phyloP scores from a whole-genome alignment of 2,888 invertebrate species.

The Tanaodytes sp. region DNA sequence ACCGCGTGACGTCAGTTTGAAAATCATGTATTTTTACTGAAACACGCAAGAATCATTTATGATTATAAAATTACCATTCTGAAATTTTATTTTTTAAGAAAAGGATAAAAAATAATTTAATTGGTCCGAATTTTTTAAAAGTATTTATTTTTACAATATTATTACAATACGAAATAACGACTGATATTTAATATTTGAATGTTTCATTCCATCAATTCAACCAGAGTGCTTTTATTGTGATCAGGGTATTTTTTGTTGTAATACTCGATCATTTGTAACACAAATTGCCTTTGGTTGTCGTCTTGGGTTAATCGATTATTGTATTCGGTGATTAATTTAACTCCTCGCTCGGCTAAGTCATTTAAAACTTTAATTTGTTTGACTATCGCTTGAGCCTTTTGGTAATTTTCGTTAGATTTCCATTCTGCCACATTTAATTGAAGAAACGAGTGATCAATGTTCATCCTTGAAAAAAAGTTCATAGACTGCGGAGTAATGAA shows the following conservation, averaged over 20 bases:
- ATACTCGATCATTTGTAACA: not conserved
- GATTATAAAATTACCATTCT: no score
- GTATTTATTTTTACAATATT: no score
- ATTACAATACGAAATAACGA: no score
- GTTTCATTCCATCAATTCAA: no score
- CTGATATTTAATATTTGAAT: no score
- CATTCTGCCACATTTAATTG: slow-evolving; percentile 5
- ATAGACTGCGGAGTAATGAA: slow-evolving; percentile 7
- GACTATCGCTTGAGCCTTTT: slow-evolving; percentile 7
- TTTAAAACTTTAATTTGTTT: slow-evolving; percentile 29
- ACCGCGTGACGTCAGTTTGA: not conserved
- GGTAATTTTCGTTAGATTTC: slow-evolving; percentile 13
- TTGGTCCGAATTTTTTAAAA: no score
- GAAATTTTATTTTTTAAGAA: no score
- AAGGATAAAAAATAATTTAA: no score
- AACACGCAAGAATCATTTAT: no score
- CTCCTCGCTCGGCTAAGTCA: slow-evolving; percentile 18
- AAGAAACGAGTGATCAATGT: slow-evolving; percentile 18
- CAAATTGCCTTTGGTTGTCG: slow-evolving; percentile 8
- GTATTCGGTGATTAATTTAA: no score
- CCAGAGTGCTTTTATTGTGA: not conserved
- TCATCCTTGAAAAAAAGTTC: slow-evolving; percentile 8
- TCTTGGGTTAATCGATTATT: slow-evolving; percentile 12
- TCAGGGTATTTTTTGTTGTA: not conserved
- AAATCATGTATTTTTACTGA: not conserved